Base-by-base conservation (phyloP, 2,888 invertebrate species). In the Ochropleura plecta region DNA sequence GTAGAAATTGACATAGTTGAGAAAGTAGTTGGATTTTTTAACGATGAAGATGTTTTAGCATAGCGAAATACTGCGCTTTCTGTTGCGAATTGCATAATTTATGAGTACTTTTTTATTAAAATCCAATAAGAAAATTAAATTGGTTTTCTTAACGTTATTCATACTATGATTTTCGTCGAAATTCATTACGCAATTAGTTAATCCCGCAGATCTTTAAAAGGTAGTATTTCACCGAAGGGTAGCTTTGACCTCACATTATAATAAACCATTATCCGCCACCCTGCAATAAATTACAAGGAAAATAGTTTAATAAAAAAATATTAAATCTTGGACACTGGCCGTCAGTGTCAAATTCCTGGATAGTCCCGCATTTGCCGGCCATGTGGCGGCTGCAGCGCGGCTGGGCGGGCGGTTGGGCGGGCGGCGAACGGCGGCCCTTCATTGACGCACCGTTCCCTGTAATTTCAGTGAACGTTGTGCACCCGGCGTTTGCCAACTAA, bases 401-500 rank as follows among this genome's bases (percentile, higher is more conserved):
- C 53, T 30, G 76, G 74, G 62, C 49, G 53, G 77, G 18, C 59
- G 57, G 55, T 57, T 69, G 79, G 78, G 75, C 71, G 82, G 71
- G 59, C 69, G 62, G 69, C 18, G 62, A 44, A 62, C 44, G 72
- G 68, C 70, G 57, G 72, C 79, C 84, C 82, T 79, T 83, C 85
- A 86, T 84, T 78, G 86, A 86, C 83, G 83, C 86, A 77, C 85
- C 84, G 87, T 90, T 90, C 94, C 92, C 95, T 95, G 94, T 96
- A 96, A 96, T 96, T 96, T 95, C 89, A 91, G 89, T 88, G 88
- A 85, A 76, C 89, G 87, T 86, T 88, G 90, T 88, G 90, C 90
- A 91, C 90, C 90, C 90, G 89, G 91, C 93, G 93, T 90, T 91
- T 91, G 91, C 91, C 90, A 93, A 94, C 95, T 95, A 96, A 96